These are phyloP conservation scores for Callyntrura sp. DNA, from an alignment of 2,888 invertebrate genomes.

Conservation along the genomic window DNA sequence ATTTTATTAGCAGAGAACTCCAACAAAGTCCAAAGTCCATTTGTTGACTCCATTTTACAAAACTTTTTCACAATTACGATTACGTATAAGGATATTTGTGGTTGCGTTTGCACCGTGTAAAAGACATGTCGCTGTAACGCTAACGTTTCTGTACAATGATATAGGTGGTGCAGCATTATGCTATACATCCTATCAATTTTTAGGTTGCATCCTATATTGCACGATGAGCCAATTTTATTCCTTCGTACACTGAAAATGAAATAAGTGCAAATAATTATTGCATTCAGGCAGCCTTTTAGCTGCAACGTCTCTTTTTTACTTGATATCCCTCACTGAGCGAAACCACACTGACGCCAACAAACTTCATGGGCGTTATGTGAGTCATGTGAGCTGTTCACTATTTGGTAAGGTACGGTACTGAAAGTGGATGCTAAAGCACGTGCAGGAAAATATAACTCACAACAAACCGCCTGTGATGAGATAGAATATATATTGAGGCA, in stretches of 20 bases:
- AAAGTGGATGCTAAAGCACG: too few relatives aligned
- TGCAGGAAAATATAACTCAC: too few relatives aligned
- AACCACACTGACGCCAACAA: not conserved
- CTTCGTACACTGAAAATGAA: too few relatives aligned
- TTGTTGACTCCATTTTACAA: slow-evolving; percentile 61
- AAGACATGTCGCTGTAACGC: not conserved
- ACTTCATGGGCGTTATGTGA: not conserved
- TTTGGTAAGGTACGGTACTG: too few relatives aligned
- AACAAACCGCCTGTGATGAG: too few relatives aligned
- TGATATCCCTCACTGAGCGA: slow-evolving; percentile 10
- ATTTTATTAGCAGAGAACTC: slow-evolving; percentile 59
- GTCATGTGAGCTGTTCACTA: too few relatives aligned
- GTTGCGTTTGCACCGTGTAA: too few relatives aligned
- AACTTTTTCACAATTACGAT: too few relatives aligned
- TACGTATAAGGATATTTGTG: not conserved
- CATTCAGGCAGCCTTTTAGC: too few relatives aligned
- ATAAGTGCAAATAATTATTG: too few relatives aligned
- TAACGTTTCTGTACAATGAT: not conserved
- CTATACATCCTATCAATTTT: not conserved
- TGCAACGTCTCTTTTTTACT: too few relatives aligned
- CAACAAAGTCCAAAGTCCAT: slow-evolving; percentile 74
- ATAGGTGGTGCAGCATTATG: not conserved
- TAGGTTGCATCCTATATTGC: not conserved
- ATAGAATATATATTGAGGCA: too few relatives aligned
- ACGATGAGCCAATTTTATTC: not conserved